These are phyloP conservation scores for Argynnis bischoffii DNA, from an alignment of 2,888 invertebrate genomes.

Conservation along the genomic window DNA sequence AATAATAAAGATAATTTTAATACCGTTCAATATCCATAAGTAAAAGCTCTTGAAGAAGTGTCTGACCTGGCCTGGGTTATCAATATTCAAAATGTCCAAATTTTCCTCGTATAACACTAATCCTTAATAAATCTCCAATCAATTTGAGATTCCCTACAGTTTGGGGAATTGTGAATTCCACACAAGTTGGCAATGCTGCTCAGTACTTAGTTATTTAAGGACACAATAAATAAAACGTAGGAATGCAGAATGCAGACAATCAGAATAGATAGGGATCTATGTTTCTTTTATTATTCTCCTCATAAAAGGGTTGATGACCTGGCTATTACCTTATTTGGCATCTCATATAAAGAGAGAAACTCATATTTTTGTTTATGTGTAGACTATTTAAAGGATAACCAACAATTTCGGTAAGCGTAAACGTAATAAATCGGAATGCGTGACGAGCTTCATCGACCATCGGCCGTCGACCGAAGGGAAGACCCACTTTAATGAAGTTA, in stretches of 20 bases:
- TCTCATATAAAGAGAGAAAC: neutral
- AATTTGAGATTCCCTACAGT: no score
- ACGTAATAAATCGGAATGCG: slow-evolving; percentile 71
- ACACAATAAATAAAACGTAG: slow-evolving; percentile 3
- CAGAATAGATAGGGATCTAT: slow-evolving; percentile 18
- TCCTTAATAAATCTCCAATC: no score
- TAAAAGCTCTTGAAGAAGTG: no score
- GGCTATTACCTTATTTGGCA: neutral
- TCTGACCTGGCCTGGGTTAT: no score
- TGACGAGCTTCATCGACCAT: slow-evolving; percentile 75
- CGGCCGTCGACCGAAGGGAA: slow-evolving; percentile 62
- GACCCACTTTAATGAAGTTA: slow-evolving; percentile 63
- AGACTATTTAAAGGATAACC: slow-evolving; percentile 10
- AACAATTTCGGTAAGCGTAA: slow-evolving; percentile 43
- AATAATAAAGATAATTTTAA: no score
- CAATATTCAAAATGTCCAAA: no score
- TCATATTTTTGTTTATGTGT: neutral
- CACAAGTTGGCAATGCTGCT: neutral
- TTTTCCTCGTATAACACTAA: no score
- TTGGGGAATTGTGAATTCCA: no score
- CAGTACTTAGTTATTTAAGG: neutral
- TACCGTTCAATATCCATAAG: no score
- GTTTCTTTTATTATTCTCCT: slow-evolving; percentile 9
- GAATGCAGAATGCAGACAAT: slow-evolving; percentile 13
- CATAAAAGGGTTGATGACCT: slow-evolving; percentile 14